Evolutionary conservation across 2,888 invertebrate genomes (phyloP).

Genomic region (Dicranocentrus wangi): DNA sequence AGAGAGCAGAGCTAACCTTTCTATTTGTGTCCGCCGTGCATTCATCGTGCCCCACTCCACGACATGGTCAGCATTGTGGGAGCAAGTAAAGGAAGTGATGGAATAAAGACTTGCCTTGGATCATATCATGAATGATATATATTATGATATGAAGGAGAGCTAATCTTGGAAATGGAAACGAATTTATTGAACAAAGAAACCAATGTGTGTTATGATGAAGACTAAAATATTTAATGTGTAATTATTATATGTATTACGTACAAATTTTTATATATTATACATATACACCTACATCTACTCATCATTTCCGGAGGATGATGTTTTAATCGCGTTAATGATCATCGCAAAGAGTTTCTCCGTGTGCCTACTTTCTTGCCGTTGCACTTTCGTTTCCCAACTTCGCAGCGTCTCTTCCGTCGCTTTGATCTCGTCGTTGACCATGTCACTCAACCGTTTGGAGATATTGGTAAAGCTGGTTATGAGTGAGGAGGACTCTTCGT

Average conservation of each 20-base stretch:
- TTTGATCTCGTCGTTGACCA: constrained; percentile 42
- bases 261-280: neutral
- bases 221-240: neutral
- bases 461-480: neutral
- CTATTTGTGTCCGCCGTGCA: no score
- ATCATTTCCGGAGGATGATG: neutral
- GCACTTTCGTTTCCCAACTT: constrained; percentile 47
- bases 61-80: no score
- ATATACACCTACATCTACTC: neutral
- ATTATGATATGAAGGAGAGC: neutral
- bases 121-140: neutral
- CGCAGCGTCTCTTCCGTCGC: constrained; percentile 37
- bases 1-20: no score
- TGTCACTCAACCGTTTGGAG: constrained; percentile 30
- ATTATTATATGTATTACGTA: neutral
- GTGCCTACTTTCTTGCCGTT: constrained; percentile 44
- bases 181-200: neutral
- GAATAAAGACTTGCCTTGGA: no score
- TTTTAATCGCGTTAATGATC: constrained; percentile 52
- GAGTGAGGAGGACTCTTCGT: neutral
- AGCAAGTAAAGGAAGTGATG: no score
- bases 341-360: constrained; percentile 51
- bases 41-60: no score
- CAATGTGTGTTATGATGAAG: no score
- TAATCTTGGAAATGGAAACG: neutral